A percentile compares a stretch with the other conserved stretches of the same genome.
Evolutionary conservation across 2,888 invertebrate species (phyloP).

Genomic region (Caenorhabditis sp.): DNA sequence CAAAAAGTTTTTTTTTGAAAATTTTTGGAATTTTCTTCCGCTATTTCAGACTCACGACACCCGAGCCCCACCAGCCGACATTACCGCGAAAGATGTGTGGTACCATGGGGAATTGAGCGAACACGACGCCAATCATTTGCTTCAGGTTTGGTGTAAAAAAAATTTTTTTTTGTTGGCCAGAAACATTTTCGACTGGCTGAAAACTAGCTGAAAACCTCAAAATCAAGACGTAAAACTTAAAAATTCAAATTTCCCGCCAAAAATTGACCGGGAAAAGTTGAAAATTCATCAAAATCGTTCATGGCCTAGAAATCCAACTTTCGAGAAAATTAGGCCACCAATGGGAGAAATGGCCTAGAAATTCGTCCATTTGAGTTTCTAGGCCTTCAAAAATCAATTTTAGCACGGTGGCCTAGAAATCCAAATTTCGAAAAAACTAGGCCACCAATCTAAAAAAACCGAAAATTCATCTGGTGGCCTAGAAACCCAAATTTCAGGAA

Average conservation of each 20-base stretch:
- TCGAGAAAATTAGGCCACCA: neutral
- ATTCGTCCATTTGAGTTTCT: too few species aligned
- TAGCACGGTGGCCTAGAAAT: neutral
- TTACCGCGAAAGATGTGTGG: constrained; percentile 56
- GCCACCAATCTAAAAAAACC: neutral
- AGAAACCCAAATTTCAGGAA: too few species aligned
- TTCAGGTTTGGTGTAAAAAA: constrained; percentile 38
- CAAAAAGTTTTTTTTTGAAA: neutral
- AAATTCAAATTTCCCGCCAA: too few species aligned
- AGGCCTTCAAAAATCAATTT: too few species aligned
- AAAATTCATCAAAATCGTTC: too few species aligned
- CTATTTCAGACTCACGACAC: constrained; percentile 39
- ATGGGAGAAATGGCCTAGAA: neutral
- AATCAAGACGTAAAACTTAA: too few species aligned
- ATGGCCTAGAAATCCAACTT: neutral
- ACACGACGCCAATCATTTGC: constrained; percentile 64
- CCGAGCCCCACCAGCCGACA: constrained; percentile 35
- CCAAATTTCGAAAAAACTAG: neutral
- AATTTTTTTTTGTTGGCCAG: neutral
- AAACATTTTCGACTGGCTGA: neutral
- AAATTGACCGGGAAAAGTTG: too few species aligned
- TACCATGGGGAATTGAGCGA: constrained; percentile 67
- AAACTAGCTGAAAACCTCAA: too few species aligned
- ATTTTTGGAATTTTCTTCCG: neutral
- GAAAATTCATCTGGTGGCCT: too few species aligned